Percentiles rank a stretch among this genome's conserved stretches.
Conservation (phyloP, 2,888 invertebrate genomes). For the Acleris literana region DNA sequence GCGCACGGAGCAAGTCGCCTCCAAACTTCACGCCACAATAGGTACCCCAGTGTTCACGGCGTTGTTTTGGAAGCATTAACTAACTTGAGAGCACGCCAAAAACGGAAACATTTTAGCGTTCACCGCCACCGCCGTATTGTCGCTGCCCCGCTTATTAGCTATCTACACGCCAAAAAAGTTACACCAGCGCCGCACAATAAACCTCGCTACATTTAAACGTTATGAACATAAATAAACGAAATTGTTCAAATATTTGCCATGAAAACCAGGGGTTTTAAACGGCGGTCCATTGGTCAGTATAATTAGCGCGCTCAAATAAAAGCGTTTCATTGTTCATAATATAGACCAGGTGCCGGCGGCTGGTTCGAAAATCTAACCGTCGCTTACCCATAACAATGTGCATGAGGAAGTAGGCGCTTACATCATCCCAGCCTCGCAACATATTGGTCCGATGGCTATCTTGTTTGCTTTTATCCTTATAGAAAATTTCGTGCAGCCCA, state of each 20-base stretch:
- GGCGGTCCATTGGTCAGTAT: conserved; percentile 54
- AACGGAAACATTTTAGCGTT: conserved; percentile 76
- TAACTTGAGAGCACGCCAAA: conserved; percentile 80
- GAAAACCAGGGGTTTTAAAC: conserved; percentile 59
- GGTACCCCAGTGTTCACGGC: conserved; percentile 58
- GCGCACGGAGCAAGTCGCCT: conserved; percentile 52
- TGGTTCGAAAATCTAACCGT: conserved; percentile 47
- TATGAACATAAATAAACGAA: conserved; percentile 42
- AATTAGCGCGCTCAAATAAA: conserved; percentile 53
- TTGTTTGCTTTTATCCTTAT: conserved; percentile 83
- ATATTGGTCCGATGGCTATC: conserved; percentile 76
- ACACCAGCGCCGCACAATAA: conserved; percentile 43
- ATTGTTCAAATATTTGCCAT: conserved; percentile 58
- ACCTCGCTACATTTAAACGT: conserved; percentile 38
- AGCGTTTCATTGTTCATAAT: conserved; percentile 59
- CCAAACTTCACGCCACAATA: conserved; percentile 51
- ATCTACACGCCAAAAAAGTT: conserved; percentile 62
- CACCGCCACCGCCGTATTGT: conserved; percentile 62
- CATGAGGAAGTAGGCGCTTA: conserved; percentile 43
- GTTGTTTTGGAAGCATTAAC: conserved; percentile 80
- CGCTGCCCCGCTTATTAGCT: conserved; percentile 60
- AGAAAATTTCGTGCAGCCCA: conserved; percentile 82
- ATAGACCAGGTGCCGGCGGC: conserved; percentile 47
- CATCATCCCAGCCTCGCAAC: conserved; percentile 56
- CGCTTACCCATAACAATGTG: conserved; percentile 41